Evolutionary conservation across 2,888 invertebrate species (phyloP), one percentile per base, ranked within the genome.

Genomic region (Brachypalpus laphriformis): DNA sequence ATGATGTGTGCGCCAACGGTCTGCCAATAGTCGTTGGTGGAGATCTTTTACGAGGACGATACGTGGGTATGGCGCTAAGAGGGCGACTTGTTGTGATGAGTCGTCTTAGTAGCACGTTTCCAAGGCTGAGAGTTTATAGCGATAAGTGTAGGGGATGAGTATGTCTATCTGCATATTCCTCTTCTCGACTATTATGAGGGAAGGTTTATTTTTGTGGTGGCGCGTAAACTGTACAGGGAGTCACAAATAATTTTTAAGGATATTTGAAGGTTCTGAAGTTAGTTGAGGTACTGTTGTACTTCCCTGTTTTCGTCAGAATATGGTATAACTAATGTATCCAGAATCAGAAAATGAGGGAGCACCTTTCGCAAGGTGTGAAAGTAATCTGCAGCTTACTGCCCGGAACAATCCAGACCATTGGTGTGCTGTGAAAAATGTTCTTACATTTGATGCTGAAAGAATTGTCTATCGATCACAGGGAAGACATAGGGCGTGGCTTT

Each of bases 71-170:
- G 5, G 34, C 25, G 11, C 9, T 25, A 16, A 25, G 66, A 42
- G 57, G 66, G 34, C n/a, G 37, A 47, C 56, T 74, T 85, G 78
- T 85, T 85, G 83, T 80, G 83, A 85, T 80, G 83, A 85, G 51
- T 85, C 80, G 74, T 75, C 75, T 75, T 70, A 85, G 80, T 80
- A 75, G 80, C 80, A 80, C 75, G 75, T 75, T 75, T 80, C 57
- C 80, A 75, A 70, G 80, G 56, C 42, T 78, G 31, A 47, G 49
- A 42, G 42, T 83, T 75, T 80, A 75, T 70, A 74, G 63, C 63
- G 20, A 25, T 61, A 59, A 65, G 47, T 25, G 34, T 40, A 34
- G 16, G 72, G 65, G 54, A 34, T 76, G 63, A 49, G 80, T 51
- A 45, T 51, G 68, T 80, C 65, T 85, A 75, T 72, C 80, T 80